These are phyloP conservation scores for Parapsyche elsis DNA, from an alignment of 1,140 invertebrate species.

Conservation along the genomic window DNA sequence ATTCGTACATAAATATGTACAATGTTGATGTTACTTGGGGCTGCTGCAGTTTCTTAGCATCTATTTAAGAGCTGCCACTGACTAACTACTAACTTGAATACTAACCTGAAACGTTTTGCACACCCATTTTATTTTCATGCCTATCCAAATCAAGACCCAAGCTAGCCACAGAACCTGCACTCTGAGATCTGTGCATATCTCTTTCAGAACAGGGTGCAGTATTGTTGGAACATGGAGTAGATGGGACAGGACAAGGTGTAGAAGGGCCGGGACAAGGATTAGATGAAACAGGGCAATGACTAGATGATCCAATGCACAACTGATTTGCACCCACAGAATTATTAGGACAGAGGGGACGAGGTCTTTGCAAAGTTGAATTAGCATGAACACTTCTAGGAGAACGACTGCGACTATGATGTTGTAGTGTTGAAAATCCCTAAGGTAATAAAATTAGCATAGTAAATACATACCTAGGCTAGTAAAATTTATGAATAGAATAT, in stretches of 20 bases:
- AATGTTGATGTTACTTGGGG: no score
- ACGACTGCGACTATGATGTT: conserved; percentile 50
- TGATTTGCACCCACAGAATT: neutral
- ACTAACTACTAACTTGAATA: neutral
- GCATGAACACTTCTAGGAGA: conserved; percentile 39
- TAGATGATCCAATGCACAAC: neutral
- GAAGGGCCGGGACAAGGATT: conserved; percentile 14
- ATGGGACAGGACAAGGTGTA: conserved; percentile 27
- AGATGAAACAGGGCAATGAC: conserved; percentile 5
- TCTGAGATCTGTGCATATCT: conserved; percentile 52
- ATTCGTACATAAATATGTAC: no score
- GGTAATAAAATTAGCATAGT: neutral
- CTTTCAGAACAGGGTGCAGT: neutral
- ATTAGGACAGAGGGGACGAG: conserved; percentile 33
- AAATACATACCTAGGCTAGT: neutral
- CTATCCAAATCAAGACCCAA: conserved; percentile 42
- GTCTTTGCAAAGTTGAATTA: conserved; percentile 47
- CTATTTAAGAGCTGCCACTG: neutral
- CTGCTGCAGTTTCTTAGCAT: neutral
- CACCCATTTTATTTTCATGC: conserved; percentile 39
- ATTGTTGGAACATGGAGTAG: conserved; percentile 7
- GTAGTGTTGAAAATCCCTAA: conserved; percentile 54
- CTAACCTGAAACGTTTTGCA: conserved; percentile 53
- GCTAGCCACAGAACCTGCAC: conserved; percentile 52
- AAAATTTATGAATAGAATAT: neutral